A percentile compares a stretch with the other conserved stretches of the same genome.
phyloP scores from a whole-genome alignment of 92 coral and sea anemone genomes.

The Anthopleura xanthogrammica region DNA sequence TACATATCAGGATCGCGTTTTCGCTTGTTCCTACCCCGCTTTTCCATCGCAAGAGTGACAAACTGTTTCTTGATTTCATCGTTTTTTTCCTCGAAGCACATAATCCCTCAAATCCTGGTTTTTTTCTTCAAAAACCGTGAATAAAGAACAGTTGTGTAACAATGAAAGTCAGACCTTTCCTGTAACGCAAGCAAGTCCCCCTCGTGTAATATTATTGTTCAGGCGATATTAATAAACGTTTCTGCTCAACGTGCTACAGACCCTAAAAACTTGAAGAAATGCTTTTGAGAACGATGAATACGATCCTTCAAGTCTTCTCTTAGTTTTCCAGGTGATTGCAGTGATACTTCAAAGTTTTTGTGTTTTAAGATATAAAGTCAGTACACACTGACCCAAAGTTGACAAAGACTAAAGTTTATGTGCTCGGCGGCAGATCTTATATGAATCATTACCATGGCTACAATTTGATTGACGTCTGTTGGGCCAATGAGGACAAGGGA shows the following conservation, averaged over 20 bases:
- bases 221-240: background rate
- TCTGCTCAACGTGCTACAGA: background rate
- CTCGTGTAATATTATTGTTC: background rate
- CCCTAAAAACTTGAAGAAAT: background rate
- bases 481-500: slow-evolving; percentile 34
- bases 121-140: background rate
- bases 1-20: slow-evolving; percentile 97
- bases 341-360: background rate
- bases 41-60: slow-evolving; percentile 76
- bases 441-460: slow-evolving; percentile 1
- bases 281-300: background rate
- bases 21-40: slow-evolving; percentile 85
- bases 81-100: slow-evolving; percentile 69
- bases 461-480: slow-evolving; percentile 39
- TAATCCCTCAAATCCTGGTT: slow-evolving; percentile 13
- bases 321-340: background rate
- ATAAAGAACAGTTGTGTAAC: slow-evolving; percentile 10
- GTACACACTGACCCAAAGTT: background rate
- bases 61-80: slow-evolving; percentile 62
- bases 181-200: slow-evolving; percentile 1
- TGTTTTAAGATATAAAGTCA: background rate
- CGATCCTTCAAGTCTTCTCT: background rate
- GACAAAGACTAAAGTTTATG: slow-evolving; percentile 7
- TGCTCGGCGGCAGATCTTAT: slow-evolving; percentile 8
- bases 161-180: background rate